Conservation (phyloP, 1,140 invertebrate species). For the Teleopsis dalmanni region DNA sequence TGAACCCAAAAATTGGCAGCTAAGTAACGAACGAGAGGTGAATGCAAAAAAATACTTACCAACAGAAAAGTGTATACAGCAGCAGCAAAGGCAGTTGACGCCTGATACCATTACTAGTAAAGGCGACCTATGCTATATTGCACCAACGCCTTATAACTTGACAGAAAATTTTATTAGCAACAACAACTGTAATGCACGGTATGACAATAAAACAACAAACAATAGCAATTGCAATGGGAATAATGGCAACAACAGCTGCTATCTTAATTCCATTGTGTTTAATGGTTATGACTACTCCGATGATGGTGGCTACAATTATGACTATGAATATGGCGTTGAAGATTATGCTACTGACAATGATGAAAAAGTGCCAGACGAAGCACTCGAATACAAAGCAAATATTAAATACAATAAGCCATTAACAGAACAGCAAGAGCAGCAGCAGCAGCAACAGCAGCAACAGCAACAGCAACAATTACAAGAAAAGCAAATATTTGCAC, state of each 20-base stretch:
- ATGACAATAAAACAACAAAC: neutral
- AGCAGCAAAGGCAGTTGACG: too few relatives aligned
- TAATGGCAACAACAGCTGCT: neutral
- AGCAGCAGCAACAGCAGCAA: neutral
- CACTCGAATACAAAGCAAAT: conserved; percentile 1
- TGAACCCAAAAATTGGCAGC: too few relatives aligned
- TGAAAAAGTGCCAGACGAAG: conserved; percentile 31
- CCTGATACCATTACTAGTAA: too few relatives aligned
- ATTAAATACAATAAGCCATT: too few relatives aligned
- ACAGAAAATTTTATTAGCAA: too few relatives aligned
- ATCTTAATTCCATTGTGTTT: neutral
- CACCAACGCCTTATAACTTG: too few relatives aligned
- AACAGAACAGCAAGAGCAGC: conserved; percentile 10
- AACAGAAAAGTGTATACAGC: too few relatives aligned
- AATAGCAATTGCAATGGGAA: neutral
- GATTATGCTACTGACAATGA: conserved; percentile 5
- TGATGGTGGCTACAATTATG: too few relatives aligned
- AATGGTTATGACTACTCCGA: too few relatives aligned
- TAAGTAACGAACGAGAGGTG: neutral
- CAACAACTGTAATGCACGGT: neutral
- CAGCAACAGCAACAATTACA: neutral
- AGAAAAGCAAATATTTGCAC: neutral
- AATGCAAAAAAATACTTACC: neutral
- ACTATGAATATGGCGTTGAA: neutral
- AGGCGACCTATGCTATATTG: too few relatives aligned